These are phyloP conservation scores for Vanessa atalanta DNA, from an alignment of 1,140 invertebrate genomes.

Conservation along the genomic window DNA sequence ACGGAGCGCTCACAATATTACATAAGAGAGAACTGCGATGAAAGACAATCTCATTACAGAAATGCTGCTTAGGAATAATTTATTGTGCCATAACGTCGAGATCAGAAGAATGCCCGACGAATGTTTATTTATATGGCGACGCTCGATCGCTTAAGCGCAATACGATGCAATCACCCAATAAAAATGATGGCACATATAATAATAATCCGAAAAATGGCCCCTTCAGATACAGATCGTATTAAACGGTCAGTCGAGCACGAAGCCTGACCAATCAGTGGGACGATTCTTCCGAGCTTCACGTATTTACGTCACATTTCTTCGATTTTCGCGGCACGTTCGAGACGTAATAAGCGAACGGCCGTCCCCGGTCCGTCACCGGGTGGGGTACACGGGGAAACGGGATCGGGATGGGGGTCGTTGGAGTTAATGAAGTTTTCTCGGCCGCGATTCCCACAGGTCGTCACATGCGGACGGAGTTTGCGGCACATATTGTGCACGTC, in stretches of 20 bases:
- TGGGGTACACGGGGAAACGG: conserved; percentile 27
- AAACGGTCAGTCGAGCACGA: conserved; percentile 71
- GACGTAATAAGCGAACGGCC: conserved; percentile 75
- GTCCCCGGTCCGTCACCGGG: conserved; percentile 67
- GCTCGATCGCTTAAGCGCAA: conserved; percentile 40
- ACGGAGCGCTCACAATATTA: not conserved
- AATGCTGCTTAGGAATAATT: conserved; percentile 14
- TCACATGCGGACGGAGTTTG: conserved; percentile 75
- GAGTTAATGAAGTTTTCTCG: conserved; percentile 80
- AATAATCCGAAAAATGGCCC: conserved; percentile 68
- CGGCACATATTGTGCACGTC: conserved; percentile 77
- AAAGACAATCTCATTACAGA: conserved; percentile 21
- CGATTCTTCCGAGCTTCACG: conserved; percentile 72
- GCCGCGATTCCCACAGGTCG: conserved; percentile 77
- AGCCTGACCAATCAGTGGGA: conserved; percentile 67
- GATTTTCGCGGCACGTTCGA: conserved; percentile 77
- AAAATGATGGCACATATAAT: conserved; percentile 62
- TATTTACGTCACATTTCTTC: conserved; percentile 79
- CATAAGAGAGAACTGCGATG: conserved; percentile 5
- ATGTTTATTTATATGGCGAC: conserved; percentile 40
- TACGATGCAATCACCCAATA: conserved; percentile 53
- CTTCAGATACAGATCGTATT: conserved; percentile 69
- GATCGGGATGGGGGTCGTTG: conserved; percentile 53
- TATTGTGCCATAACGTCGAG: conserved; percentile 7
- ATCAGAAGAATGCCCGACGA: conserved; percentile 7